Percentiles rank a stretch among this genome's conserved stretches.
phyloP scores from a whole-genome alignment of 2,797 vertebrate species.

The Kryptopterus vitreolus region DNA sequence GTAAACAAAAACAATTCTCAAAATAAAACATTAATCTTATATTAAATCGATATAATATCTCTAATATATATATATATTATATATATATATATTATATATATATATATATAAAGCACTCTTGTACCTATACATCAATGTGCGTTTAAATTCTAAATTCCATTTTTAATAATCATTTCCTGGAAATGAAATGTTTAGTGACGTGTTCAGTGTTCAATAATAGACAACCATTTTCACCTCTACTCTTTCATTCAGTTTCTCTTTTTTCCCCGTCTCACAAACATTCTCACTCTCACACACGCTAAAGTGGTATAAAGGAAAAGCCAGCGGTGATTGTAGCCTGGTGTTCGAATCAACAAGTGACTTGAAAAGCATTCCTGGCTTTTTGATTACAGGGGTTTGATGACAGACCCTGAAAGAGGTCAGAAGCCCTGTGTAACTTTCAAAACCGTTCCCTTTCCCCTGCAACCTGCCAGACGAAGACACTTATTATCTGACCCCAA shows the following conservation, averaged over 20 bases:
- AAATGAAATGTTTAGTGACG: background rate
- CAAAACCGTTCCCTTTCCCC: constrained; percentile 26
- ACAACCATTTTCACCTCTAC: background rate
- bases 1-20: background rate
- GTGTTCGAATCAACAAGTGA: constrained; percentile 34
- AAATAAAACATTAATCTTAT: background rate
- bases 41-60: background rate
- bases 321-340: background rate
- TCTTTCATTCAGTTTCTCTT: background rate
- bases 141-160: background rate
- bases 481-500: constrained; percentile 10
- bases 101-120: no score
- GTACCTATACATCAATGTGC: background rate
- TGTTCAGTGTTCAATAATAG: background rate
- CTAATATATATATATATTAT: no score
- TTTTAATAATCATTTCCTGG: background rate
- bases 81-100: no score
- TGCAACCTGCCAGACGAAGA: constrained; percentile 39
- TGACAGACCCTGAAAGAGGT: constrained; percentile 41
- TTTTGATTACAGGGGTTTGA: constrained; percentile 50
- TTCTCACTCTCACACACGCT: background rate
- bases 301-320: background rate
- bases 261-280: background rate
- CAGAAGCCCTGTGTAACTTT: constrained; percentile 22
- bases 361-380: constrained; percentile 53